phyloP scores from a whole-genome alignment of 2,797 vertebrate species.

The Poeciliopsis presidionis region DNA sequence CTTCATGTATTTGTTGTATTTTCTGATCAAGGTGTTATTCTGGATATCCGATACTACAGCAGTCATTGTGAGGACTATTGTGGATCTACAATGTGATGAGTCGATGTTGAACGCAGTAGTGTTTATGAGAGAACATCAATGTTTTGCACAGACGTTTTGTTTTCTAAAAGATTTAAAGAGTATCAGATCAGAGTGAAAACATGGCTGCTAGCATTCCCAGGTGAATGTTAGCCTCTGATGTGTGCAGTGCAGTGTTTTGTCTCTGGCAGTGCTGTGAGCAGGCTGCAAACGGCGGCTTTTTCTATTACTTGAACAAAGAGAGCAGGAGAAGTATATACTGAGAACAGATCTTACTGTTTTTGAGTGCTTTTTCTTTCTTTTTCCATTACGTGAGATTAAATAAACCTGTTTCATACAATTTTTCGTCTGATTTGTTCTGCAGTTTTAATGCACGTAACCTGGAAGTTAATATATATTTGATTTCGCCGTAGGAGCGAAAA shows the following conservation, averaged over 20 bases:
- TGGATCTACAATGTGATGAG: constrained; percentile 28
- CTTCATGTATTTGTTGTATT: constrained; percentile 51
- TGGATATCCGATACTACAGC: constrained; percentile 45
- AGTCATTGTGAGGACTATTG: constrained; percentile 23
- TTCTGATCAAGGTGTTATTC: constrained; percentile 46
- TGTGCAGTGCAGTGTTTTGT: constrained; percentile 67
- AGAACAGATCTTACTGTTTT: constrained; percentile 42
- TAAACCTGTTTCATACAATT: constrained; percentile 68
- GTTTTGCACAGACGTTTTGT: constrained; percentile 70
- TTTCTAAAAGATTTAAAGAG: constrained; percentile 52
- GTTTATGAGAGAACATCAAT: constrained; percentile 21
- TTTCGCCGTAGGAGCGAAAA: constrained; percentile 30
- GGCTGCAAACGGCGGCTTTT: constrained; percentile 65
- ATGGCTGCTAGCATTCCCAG: constrained; percentile 59
- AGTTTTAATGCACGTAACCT: constrained; percentile 9
- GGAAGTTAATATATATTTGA: constrained; percentile 17
- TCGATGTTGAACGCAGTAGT: constrained; percentile 12
- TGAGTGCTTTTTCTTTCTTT: constrained; percentile 60
- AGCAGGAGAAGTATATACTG: constrained; percentile 9
- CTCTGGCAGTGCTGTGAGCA: constrained; percentile 55
- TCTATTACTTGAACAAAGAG: constrained; percentile 67
- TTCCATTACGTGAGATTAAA: constrained; percentile 68
- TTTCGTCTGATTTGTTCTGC: constrained; percentile 43
- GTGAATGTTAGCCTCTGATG: constrained; percentile 64
- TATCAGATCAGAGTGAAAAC: constrained; percentile 19